Evolutionary conservation across 2,888 invertebrate genomes (phyloP).

Genomic region (Nymphalis polychloros): DNA sequence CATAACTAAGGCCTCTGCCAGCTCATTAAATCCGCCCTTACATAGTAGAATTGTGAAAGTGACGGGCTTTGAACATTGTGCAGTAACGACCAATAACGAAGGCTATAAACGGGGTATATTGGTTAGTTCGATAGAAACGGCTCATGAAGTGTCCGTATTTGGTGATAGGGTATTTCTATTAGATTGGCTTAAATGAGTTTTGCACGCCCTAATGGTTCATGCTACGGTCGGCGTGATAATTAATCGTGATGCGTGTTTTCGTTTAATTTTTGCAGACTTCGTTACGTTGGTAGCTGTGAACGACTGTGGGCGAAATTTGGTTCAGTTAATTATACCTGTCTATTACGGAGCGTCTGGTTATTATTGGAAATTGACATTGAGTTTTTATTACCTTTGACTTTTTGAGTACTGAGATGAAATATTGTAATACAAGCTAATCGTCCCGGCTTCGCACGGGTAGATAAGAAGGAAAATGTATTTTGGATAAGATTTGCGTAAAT

Average conservation of each 20-base stretch:
- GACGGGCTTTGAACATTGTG: conserved; percentile 42
- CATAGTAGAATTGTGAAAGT: conserved; percentile 34
- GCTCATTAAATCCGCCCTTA: conserved; percentile 48
- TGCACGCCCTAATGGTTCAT: conserved; percentile 32
- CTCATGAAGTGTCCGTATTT: conserved; percentile 33
- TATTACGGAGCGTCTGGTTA: neutral
- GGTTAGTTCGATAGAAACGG: conserved; percentile 27
- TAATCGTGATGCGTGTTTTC: conserved; percentile 14
- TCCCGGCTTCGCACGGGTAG: no score
- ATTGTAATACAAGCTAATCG: no score
- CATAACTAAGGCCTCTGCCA: conserved; percentile 45
- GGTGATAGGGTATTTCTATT: conserved; percentile 37
- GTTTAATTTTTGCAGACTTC: conserved; percentile 22
- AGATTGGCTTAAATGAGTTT: conserved; percentile 35
- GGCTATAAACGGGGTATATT: conserved; percentile 40
- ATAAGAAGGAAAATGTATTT: no score
- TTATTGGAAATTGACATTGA: no score
- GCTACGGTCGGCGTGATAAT: conserved; percentile 18
- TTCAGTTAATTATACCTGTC: neutral
- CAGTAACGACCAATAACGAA: conserved; percentile 44
- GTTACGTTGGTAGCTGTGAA: neutral
- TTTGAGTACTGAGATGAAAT: no score
- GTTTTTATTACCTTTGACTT: no score
- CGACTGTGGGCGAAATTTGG: neutral
- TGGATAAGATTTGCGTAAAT: no score